Conservation (phyloP, 2,113 vertebrate species). For the Plecotus auritus region DNA sequence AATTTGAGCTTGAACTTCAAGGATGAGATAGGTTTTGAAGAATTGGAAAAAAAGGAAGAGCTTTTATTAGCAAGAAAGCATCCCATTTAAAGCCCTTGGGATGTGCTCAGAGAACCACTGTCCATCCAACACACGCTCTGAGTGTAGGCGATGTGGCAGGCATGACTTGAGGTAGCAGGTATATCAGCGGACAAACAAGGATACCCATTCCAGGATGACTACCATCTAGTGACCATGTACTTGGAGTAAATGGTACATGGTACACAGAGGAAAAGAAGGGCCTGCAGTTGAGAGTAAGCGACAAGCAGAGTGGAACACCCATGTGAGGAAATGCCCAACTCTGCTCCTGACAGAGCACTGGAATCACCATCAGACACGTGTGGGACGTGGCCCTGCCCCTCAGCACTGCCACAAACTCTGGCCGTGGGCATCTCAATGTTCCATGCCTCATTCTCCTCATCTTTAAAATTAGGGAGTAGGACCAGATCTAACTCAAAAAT, state of each 20-base stretch:
- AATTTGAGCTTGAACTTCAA: background rate
- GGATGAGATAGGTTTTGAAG: background rate
- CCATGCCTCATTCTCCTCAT: background rate
- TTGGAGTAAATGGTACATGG: background rate
- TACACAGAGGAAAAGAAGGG: background rate
- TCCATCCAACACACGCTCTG: background rate
- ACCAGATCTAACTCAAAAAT: background rate
- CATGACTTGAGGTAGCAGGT: background rate
- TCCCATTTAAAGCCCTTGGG: background rate
- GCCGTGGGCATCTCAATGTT: too few species aligned
- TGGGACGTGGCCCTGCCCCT: background rate
- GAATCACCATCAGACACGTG: background rate
- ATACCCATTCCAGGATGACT: fast-evolving
- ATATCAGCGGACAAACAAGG: background rate
- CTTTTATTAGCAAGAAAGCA: background rate
- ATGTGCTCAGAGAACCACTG: background rate
- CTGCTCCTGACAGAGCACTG: background rate
- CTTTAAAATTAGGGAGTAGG: background rate
- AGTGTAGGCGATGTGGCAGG: fast-evolving
- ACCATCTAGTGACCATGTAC: background rate
- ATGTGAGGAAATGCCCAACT: background rate
- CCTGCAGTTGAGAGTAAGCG: background rate
- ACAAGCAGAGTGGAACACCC: background rate
- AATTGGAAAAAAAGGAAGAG: background rate
- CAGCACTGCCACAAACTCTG: background rate